These are phyloP conservation scores for Diogma glabrata DNA, from an alignment of 2,888 invertebrate species.

Conservation along the genomic window DNA sequence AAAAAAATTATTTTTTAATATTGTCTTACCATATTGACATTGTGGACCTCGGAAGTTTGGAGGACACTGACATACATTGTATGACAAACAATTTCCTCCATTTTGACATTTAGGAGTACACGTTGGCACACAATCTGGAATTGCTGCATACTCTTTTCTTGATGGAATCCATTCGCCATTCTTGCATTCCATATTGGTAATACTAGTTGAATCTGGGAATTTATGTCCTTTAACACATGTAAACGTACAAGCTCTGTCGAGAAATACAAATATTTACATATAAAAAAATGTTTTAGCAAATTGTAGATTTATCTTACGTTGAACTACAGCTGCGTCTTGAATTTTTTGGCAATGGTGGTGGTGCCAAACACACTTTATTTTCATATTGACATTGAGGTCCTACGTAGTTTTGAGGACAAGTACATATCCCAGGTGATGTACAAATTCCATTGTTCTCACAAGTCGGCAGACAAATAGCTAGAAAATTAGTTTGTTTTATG, in stretches of 20 bases:
- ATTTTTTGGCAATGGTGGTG: conserved; percentile 54
- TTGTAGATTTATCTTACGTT: conserved; percentile 42
- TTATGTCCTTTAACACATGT: conserved; percentile 52
- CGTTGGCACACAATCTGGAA: conserved; percentile 59
- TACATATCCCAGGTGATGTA: conserved; percentile 58
- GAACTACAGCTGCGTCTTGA: conserved; percentile 48
- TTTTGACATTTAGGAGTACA: conserved; percentile 65
- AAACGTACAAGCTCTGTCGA: conserved; percentile 51
- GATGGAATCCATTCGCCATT: conserved; percentile 60
- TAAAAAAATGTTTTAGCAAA: too few relatives aligned
- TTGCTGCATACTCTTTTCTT: conserved; percentile 45
- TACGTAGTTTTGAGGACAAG: conserved; percentile 58
- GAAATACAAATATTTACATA: conserved; percentile 10
- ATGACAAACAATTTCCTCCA: conserved; percentile 67
- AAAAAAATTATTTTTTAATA: neutral
- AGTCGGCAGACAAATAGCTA: conserved; percentile 60
- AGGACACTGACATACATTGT: conserved; percentile 69
- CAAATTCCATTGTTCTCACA: conserved; percentile 79
- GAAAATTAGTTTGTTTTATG: too few relatives aligned
- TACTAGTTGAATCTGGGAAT: conserved; percentile 58
- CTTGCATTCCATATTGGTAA: conserved; percentile 55
- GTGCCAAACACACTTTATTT: conserved; percentile 56
- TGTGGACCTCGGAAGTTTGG: conserved; percentile 41
- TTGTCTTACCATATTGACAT: conserved; percentile 32
- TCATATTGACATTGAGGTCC: conserved; percentile 66